Evolutionary conservation across 2,113 vertebrate species (phyloP).

Genomic region (Elachura formosa): DNA sequence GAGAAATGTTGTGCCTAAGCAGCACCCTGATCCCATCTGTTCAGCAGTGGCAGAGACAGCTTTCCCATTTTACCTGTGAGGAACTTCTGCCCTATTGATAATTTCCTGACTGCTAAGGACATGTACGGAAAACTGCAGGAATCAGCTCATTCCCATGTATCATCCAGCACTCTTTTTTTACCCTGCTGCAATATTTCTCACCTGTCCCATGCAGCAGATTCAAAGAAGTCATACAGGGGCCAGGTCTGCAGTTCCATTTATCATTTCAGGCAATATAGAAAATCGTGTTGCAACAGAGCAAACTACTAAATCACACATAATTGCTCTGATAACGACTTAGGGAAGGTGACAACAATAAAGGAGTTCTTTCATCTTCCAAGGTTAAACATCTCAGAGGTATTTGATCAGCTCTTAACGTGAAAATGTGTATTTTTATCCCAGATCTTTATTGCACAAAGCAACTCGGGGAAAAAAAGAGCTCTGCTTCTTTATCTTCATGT

Average conservation of each 20-base stretch:
- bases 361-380: neutral
- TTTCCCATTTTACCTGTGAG: neutral
- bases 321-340: neutral
- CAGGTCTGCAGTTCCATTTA: neutral
- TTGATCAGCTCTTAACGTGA: neutral
- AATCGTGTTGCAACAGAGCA: neutral
- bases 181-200: neutral
- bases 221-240: neutral
- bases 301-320: constrained; percentile 22
- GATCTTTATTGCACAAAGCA: neutral
- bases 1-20: neutral
- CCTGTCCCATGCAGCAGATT: neutral
- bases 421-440: neutral
- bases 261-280: neutral
- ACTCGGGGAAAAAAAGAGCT: accelerated
- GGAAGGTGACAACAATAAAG: neutral
- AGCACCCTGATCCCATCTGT: neutral
- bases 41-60: neutral
- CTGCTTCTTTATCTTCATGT: neutral
- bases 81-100: neutral
- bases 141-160: neutral
- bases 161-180: neutral
- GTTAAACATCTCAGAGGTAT: neutral
- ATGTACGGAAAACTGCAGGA: neutral
- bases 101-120: neutral